Conservation (phyloP, 2,113 vertebrate genomes). For the Astatoreochromis straeleni region DNA sequence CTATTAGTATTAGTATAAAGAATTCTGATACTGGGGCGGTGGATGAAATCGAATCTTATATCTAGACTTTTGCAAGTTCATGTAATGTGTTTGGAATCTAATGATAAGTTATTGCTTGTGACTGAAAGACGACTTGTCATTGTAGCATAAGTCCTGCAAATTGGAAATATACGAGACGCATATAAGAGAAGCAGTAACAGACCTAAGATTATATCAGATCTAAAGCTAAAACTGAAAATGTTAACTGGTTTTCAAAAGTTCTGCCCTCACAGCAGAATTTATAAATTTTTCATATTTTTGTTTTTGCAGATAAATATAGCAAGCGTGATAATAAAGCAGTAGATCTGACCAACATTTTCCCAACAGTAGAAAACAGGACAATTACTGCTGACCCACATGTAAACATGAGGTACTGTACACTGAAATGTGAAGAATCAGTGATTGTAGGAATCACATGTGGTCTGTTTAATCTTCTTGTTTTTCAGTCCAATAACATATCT, state of each 20-base stretch:
- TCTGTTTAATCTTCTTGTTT: neutral
- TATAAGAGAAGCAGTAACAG: neutral
- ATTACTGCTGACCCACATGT: neutral
- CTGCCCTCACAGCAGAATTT: neutral
- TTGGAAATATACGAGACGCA: neutral
- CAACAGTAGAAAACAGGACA: neutral
- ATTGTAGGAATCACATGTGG: conserved; percentile 1
- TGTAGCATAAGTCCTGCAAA: neutral
- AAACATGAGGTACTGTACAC: neutral
- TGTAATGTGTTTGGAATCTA: neutral
- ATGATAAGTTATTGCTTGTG: neutral
- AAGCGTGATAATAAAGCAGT: neutral
- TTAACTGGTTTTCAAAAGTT: neutral
- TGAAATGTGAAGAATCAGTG: neutral
- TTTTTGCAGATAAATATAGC: neutral
- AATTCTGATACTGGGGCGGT: neutral
- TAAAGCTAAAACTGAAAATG: neutral
- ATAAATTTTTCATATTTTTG: neutral
- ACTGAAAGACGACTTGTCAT: neutral
- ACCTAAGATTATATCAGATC: neutral
- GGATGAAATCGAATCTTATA: neutral
- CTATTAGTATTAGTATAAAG: neutral
- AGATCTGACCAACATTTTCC: neutral
- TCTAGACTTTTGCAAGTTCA: neutral
- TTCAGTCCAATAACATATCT: conserved; percentile 13